phyloP scores from a whole-genome alignment of 2,888 invertebrate species.

The Lasioglossum leucozonium region DNA sequence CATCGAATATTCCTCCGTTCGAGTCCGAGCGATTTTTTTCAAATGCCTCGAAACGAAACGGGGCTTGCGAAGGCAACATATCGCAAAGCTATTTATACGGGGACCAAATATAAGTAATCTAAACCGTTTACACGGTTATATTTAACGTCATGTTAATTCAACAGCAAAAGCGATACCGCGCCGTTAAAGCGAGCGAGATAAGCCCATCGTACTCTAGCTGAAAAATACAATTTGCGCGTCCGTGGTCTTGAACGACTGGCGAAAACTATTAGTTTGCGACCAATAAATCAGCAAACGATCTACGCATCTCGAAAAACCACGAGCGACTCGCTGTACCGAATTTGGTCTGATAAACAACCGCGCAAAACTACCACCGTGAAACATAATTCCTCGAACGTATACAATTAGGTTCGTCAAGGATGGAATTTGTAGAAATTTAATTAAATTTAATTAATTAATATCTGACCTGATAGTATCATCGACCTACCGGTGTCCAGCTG shows the following conservation, averaged over 20 bases:
- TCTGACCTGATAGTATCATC: too few relatives aligned
- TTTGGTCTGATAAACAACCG: too few relatives aligned
- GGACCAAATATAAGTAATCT: conserved; percentile 17
- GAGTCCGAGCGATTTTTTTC: background rate
- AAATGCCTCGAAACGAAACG: background rate
- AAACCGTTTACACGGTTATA: conserved; percentile 11
- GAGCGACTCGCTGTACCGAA: too few relatives aligned
- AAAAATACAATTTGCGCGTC: background rate
- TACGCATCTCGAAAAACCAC: too few relatives aligned
- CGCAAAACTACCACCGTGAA: too few relatives aligned
- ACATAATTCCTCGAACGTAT: too few relatives aligned
- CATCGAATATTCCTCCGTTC: background rate
- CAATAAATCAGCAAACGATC: too few relatives aligned
- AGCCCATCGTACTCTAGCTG: background rate
- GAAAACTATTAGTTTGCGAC: background rate
- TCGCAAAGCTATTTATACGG: conserved; percentile 16
- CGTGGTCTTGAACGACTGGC: background rate
- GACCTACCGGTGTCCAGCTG: too few relatives aligned
- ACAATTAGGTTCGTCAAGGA: too few relatives aligned
- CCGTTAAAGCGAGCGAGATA: conserved; percentile 1
- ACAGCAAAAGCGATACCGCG: background rate
- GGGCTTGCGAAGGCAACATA: conserved; percentile 13
- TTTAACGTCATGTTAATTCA: conserved; percentile 25
- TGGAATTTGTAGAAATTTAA: too few relatives aligned
- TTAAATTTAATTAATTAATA: too few relatives aligned